Evolutionary conservation across 2,888 invertebrate genomes (phyloP), one percentile per base, ranked within the genome.

Genomic region (Spodoptera picta): DNA sequence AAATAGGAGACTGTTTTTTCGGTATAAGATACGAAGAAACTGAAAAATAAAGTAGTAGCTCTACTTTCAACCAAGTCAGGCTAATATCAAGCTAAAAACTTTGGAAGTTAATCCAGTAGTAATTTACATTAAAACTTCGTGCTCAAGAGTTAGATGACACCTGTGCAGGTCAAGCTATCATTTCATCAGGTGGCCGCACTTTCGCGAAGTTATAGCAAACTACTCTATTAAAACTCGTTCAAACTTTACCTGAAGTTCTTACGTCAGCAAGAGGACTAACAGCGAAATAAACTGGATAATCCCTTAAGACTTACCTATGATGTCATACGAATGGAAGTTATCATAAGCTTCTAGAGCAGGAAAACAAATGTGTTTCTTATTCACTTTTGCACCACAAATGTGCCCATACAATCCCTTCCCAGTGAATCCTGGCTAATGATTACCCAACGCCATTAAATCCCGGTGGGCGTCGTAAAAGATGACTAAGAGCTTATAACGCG

Each of bases 201-300:
- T n/a, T 52, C 24, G 23, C 41, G 4, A 57, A 69, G 55, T 60
- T 52, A 27, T 60, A 47, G 42, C 46, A n/a, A 56, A 61, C 61
- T 41, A 41, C 57, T 55, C 48, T 63, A 73, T 55, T 55, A 73
- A 52, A 55, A 53, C 58, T 63, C 45, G 24, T 50, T 67, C 12
- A 69, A 69, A 69, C 62, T 73, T 62, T 36, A 54, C 24, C 7
- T 46, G n/a, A 46, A 69, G 68, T 55, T 54, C 42, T 60, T 52
- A 49, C 63, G 36, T 74, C 44, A 58, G 54, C 55, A 49, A 58
- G 54, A 57, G 45, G 27, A 60, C 51, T 41, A 52, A 60, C 47
- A 49, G 61, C 53, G 62, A 57, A 54, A 45, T 51, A 43, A 51
- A 66, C 44, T 10, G 60, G 55, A 66, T 72, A 55, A 52, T 48